phyloP scores from a whole-genome alignment of 2,797 vertebrate species.

The Leptodactylus fallax region DNA sequence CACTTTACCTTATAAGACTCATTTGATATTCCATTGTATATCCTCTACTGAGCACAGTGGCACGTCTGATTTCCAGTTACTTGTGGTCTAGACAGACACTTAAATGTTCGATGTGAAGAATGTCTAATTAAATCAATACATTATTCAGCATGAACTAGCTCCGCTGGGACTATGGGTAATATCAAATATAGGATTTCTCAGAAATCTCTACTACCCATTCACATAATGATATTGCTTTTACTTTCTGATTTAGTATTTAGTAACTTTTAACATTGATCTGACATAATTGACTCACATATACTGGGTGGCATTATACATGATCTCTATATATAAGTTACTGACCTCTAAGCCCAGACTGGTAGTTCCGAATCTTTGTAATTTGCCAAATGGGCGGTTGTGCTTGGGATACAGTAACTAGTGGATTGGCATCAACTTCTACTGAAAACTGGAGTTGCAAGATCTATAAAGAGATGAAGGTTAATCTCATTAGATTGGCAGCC shows the following conservation, averaged over 20 bases:
- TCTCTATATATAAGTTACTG: background rate
- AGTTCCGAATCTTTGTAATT: no score
- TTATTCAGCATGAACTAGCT: background rate
- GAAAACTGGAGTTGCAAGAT: no score
- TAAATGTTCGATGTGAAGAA: constrained; percentile 23
- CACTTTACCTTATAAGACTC: background rate
- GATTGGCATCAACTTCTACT: no score
- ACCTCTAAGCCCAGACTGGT: background rate
- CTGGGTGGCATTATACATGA: no score
- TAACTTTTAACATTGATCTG: background rate
- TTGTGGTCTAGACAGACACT: constrained; percentile 47
- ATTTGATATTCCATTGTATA: background rate
- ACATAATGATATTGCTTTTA: background rate
- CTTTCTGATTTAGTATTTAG: background rate
- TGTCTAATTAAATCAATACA: constrained; percentile 43
- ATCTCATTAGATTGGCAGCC: no score
- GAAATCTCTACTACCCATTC: constrained; percentile 9
- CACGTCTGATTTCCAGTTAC: background rate
- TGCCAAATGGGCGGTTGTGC: no score
- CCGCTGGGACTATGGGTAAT: background rate
- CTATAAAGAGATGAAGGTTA: no score
- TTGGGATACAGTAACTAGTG: no score
- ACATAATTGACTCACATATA: background rate
- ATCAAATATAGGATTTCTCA: constrained; percentile 18
- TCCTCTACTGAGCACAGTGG: background rate